phyloP scores from a whole-genome alignment of 2,113 vertebrate genomes.

The Tichodroma muraria region DNA sequence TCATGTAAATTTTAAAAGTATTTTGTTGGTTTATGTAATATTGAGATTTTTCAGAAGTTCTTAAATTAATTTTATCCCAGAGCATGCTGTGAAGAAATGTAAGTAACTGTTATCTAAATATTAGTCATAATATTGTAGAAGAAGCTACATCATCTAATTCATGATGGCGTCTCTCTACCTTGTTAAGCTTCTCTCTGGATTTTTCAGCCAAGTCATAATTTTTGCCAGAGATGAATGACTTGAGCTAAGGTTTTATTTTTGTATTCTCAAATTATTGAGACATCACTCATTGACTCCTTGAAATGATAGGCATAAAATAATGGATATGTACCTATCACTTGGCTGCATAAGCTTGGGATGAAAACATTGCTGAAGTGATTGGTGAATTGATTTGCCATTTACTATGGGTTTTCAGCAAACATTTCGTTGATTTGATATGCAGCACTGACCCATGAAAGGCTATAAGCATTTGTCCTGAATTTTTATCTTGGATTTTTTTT shows the following conservation, averaged over 20 bases:
- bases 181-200: neutral
- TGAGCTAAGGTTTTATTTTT: neutral
- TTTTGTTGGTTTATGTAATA: neutral
- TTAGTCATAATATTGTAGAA: neutral
- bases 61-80: neutral
- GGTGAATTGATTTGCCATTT: constrained; percentile 72
- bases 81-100: neutral
- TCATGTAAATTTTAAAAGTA: neutral
- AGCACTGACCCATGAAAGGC: constrained; percentile 58
- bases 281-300: neutral
- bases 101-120: neutral
- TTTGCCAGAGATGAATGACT: neutral
- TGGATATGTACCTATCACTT: constrained; percentile 44
- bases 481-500: constrained; percentile 15
- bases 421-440: constrained; percentile 66
- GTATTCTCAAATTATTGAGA: neutral
- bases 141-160: neutral
- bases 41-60: neutral
- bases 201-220: neutral
- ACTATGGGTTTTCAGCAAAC: constrained; percentile 63
- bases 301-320: constrained; percentile 64
- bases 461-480: constrained; percentile 45
- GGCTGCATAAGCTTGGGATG: constrained; percentile 48
- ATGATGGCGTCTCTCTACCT: neutral
- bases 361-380: constrained; percentile 62